phyloP scores from a whole-genome alignment of 2,113 vertebrate genomes.

The Lichenostomus cassidix region DNA sequence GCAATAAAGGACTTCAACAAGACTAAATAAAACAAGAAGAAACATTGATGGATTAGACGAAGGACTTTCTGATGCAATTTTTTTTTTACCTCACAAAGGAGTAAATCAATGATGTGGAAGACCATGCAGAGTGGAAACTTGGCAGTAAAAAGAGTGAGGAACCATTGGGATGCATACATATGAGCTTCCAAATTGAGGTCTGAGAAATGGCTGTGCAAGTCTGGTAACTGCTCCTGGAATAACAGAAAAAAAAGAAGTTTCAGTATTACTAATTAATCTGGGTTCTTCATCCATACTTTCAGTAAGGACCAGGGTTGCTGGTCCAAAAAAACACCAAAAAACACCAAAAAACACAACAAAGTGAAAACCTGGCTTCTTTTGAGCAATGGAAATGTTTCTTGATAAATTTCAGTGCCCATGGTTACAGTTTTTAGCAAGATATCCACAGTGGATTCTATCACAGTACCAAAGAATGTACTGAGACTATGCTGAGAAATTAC shows the following conservation, averaged over 20 bases:
- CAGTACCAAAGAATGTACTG: not conserved
- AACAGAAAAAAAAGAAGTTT: not conserved
- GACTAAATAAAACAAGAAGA: not conserved
- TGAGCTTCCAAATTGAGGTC: conserved; percentile 93
- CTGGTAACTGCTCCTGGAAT: conserved; percentile 89
- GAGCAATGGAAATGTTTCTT: not conserved
- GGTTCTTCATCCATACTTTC: not conserved
- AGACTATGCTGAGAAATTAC: not conserved
- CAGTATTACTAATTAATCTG: not conserved
- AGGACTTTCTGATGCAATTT: not conserved
- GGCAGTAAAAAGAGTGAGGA: conserved; percentile 98
- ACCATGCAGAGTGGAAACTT: conserved; percentile 99
- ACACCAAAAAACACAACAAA: not conserved
- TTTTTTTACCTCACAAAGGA: conserved; percentile 90
- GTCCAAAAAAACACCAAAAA: not conserved
- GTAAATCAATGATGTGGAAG: conserved; percentile 98
- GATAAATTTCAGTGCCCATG: not conserved
- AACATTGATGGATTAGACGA: not conserved
- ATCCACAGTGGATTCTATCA: not conserved
- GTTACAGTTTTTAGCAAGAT: not conserved
- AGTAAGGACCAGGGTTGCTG: not conserved
- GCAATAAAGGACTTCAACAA: not conserved
- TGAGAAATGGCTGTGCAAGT: conserved; percentile 89
- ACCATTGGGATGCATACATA: conserved; percentile 99
- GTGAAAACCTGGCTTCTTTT: not conserved